These are phyloP conservation scores for Tragelaphus oryx DNA, from an alignment of 2,797 vertebrate species.

Conservation along the genomic window DNA sequence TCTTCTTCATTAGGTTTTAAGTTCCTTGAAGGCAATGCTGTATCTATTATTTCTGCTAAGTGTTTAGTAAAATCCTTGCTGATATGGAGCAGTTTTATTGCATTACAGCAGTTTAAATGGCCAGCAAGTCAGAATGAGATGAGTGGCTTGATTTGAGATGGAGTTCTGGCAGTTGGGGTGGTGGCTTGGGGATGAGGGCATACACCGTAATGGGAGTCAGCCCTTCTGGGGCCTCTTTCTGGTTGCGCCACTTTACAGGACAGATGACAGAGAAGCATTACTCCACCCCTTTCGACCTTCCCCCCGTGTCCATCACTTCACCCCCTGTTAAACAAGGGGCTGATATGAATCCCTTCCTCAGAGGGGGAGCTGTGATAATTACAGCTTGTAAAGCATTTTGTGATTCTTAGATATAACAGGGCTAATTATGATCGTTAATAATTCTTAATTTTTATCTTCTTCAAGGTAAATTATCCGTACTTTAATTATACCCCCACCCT, in stretches of 20 bases:
- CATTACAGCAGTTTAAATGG: slow-evolving; percentile 16
- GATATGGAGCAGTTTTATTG: slow-evolving; percentile 46
- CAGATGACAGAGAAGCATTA: slow-evolving; percentile 30
- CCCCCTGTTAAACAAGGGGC: slow-evolving; percentile 36
- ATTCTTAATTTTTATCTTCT: slow-evolving; percentile 78
- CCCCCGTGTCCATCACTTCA: slow-evolving; percentile 39
- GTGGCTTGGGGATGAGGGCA: not conserved
- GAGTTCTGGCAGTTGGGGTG: not conserved
- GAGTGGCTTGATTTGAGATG: not conserved
- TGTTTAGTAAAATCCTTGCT: slow-evolving; percentile 52
- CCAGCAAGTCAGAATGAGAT: slow-evolving; percentile 33
- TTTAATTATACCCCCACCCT: slow-evolving; percentile 77
- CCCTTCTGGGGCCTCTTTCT: slow-evolving; percentile 38
- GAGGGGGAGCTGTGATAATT: slow-evolving; percentile 75
- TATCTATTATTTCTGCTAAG: slow-evolving; percentile 11
- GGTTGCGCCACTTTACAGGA: slow-evolving; percentile 20
- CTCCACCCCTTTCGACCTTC: not conserved
- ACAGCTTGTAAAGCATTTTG: slow-evolving; percentile 71
- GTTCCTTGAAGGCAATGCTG: slow-evolving; percentile 13
- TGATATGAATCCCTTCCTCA: slow-evolving; percentile 69
- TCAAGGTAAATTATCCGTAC: slow-evolving; percentile 71
- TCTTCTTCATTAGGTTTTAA: slow-evolving; percentile 52
- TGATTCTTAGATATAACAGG: slow-evolving; percentile 71
- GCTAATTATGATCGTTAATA: slow-evolving; percentile 66
- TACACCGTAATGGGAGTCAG: not conserved